Evolutionary conservation across 2,888 invertebrate species (phyloP).

Genomic region (Byasa hedistus): DNA sequence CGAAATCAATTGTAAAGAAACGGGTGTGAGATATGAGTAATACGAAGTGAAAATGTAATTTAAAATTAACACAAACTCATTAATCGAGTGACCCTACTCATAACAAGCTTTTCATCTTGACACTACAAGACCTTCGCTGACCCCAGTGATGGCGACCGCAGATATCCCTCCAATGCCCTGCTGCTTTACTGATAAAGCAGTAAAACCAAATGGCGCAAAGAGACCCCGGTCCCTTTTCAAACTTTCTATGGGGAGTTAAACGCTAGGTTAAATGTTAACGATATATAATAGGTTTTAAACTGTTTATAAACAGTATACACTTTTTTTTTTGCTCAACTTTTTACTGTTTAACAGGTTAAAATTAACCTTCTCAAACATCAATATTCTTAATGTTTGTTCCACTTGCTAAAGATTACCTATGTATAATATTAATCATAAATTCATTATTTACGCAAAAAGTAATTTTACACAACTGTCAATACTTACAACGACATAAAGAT

Average conservation of each 20-base stretch:
- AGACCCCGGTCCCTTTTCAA: slow-evolving; percentile 41
- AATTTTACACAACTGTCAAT: background rate
- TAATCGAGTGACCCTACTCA: slow-evolving; percentile 67
- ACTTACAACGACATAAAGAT: slow-evolving; percentile 46
- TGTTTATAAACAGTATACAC: slow-evolving; percentile 10
- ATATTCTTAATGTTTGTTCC: too few relatives aligned
- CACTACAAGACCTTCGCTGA: slow-evolving; percentile 61
- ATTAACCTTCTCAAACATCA: too few relatives aligned
- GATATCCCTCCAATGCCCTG: slow-evolving; percentile 70
- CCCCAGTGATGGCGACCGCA: slow-evolving; percentile 64
- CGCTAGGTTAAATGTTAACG: slow-evolving; percentile 32
- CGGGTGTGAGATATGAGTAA: background rate
- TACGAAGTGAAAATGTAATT: slow-evolving; percentile 15
- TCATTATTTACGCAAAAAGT: background rate
- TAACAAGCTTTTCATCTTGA: slow-evolving; percentile 71
- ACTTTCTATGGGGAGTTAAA: slow-evolving; percentile 45
- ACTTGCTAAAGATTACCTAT: too few relatives aligned
- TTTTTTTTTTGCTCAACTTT: background rate
- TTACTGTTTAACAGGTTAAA: too few relatives aligned
- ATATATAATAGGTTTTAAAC: slow-evolving; percentile 35
- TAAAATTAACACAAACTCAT: slow-evolving; percentile 55
- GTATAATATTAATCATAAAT: background rate
- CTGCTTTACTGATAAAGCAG: slow-evolving; percentile 64
- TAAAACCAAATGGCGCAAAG: slow-evolving; percentile 60
- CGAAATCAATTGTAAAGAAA: background rate